Evolutionary conservation across 2,113 vertebrate species (phyloP).

Genomic region (Smithornis capensis): DNA sequence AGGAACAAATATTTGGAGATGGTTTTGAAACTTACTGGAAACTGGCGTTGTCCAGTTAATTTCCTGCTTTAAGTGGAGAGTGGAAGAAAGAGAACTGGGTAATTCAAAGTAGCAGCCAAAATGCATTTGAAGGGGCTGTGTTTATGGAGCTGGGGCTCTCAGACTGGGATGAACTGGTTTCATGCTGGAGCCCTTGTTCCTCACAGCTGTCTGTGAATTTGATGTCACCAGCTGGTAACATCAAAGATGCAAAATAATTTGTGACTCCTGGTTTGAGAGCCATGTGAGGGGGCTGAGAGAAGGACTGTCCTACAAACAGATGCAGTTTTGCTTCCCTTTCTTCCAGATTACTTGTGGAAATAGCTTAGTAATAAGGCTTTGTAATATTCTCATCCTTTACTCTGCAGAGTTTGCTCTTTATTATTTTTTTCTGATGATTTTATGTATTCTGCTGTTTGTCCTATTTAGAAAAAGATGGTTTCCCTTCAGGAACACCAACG

Average conservation of each 20-base stretch:
- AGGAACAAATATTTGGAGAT: neutral
- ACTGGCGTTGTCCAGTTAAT: neutral
- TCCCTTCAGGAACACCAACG: conserved; percentile 85
- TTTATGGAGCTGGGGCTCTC: neutral
- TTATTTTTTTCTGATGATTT: neutral
- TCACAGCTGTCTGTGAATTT: neutral
- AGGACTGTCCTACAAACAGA: neutral
- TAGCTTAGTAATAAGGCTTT: neutral
- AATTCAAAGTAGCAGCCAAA: neutral
- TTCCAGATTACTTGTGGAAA: neutral
- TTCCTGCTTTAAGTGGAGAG: conserved; percentile 13
- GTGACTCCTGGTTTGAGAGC: neutral
- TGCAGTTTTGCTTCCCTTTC: neutral
- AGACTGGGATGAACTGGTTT: neutral
- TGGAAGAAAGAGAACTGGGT: neutral
- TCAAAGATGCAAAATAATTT: neutral
- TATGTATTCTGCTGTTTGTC: conserved; percentile 31
- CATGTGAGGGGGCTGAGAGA: neutral
- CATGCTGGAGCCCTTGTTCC: neutral
- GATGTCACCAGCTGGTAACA: neutral
- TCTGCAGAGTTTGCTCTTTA: neutral
- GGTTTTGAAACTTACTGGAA: conserved; percentile 1
- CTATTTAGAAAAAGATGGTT: conserved; percentile 89
- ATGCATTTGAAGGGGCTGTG: neutral
- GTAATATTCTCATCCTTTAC: neutral